A percentile compares a stretch with the other conserved stretches of the same genome.
phyloP scores from a whole-genome alignment of 2,888 invertebrate species.

The Hanleya hanleyi region DNA sequence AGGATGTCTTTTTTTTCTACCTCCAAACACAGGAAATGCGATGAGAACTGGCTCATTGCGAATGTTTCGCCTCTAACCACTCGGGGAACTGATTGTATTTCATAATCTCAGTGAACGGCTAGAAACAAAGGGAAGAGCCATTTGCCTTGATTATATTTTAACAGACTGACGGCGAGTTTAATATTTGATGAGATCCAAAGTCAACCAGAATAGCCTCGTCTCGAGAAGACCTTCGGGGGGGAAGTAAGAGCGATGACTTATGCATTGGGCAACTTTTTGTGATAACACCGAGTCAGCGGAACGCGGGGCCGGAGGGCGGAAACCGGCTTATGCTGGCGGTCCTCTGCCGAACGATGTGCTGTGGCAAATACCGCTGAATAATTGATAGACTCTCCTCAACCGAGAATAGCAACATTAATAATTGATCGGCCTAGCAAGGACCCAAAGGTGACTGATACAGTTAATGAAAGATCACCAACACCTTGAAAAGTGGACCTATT shows the following conservation, averaged over 20 bases:
- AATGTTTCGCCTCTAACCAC: too few species aligned
- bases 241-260: neutral
- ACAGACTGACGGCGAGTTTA: too few species aligned
- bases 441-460: neutral
- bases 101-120: too few species aligned
- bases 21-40: too few species aligned
- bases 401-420: constrained; percentile 1
- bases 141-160: too few species aligned
- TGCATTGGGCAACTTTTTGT: neutral
- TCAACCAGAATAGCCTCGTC: neutral
- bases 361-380: constrained; percentile 9
- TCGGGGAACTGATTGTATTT: too few species aligned
- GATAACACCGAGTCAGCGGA: neutral
- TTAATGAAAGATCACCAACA: constrained; percentile 5
- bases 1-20: too few species aligned
- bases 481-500: neutral
- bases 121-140: too few species aligned
- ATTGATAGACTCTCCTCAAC: constrained; percentile 5
- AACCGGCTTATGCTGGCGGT: neutral
- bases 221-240: neutral
- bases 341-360: neutral
- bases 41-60: too few species aligned
- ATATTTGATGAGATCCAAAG: constrained; percentile 8
- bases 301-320: neutral
- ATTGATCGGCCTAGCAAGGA: constrained; percentile 1